phyloP scores from a whole-genome alignment of 2,797 vertebrate species.

The Bovichtus diacanthus region DNA sequence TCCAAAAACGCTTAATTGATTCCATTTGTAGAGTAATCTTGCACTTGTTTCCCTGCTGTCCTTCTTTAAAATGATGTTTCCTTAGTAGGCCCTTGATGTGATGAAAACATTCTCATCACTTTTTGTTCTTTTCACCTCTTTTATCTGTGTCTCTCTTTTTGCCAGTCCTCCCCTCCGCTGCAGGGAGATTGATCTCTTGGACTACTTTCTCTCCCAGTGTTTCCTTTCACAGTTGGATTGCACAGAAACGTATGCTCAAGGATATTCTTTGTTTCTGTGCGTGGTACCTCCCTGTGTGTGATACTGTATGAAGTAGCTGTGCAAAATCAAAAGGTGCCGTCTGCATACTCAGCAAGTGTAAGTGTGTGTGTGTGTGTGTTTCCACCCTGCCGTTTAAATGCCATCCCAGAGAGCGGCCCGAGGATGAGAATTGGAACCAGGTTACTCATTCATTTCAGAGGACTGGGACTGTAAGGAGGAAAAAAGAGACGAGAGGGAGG shows the following conservation, averaged over 20 bases:
- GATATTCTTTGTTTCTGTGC: slow-evolving; percentile 18
- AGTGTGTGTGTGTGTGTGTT: not conserved
- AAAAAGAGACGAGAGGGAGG: not conserved
- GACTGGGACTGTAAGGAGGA: slow-evolving; percentile 4
- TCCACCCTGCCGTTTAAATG: slow-evolving; percentile 25
- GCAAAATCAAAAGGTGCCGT: slow-evolving; percentile 34
- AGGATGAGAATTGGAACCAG: slow-evolving; percentile 35
- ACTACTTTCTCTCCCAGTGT: not conserved
- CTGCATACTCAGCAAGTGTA: slow-evolving; percentile 44
- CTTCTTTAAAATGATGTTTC: too few species aligned
- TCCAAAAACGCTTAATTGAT: too few species aligned
- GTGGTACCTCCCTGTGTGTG: not conserved
- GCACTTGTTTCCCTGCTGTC: not conserved
- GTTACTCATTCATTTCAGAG: slow-evolving; percentile 45
- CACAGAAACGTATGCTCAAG: slow-evolving; percentile 15
- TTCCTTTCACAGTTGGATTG: slow-evolving; percentile 10
- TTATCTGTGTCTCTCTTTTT: not conserved
- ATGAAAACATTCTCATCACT: not conserved
- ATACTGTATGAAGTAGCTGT: slow-evolving; percentile 13
- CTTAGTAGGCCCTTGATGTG: not conserved
- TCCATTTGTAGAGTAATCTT: too few species aligned
- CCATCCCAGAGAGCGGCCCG: slow-evolving; percentile 17
- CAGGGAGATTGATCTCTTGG: not conserved
- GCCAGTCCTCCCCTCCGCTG: not conserved
- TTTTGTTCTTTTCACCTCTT: not conserved